Base-by-base conservation (phyloP, 2,888 invertebrate genomes). In the Caenorhabditis doughertyi region DNA sequence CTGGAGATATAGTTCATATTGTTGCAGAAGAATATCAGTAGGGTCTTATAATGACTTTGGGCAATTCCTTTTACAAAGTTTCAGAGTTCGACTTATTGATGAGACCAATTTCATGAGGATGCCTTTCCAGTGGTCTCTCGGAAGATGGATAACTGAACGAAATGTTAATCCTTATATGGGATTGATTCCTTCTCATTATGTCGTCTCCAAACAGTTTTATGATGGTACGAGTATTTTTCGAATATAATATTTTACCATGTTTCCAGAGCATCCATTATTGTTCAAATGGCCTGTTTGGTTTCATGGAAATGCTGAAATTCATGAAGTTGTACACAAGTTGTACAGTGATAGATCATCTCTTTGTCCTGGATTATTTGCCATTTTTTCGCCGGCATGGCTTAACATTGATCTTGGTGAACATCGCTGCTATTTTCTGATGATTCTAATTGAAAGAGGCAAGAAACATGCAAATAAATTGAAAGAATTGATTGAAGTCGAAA, bases 11-110 rank as follows among this genome's bases (percentile, higher is more conserved):
- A 0, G 82, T 86, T 9, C 47, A 55, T 23, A 81, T 81, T 0
- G 79, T 86, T 2, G 87, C 87, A 39, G 87, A 87, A 51, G 86
- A 87, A 70, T 83, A 81, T 67, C 86, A 87, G 85, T 87, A 35
- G 62, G 83, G 39, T 39, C 16, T n/a, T n/a, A n/a, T n/a, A n/a
- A n/a, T 58, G 18, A 27, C 0, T 4, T 23, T 51, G 25, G 35
- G 21, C n/a, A 47, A 3, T 13, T 3, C 3, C 11, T n/a, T 35
- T 16, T 18, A 3, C 16, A 39, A n/a, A 13, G 3, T 55, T 64
- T 42, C 42, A 83, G 80, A 80, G 76, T 80, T 4, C 68, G 82
- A 44, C 55, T 47, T 21, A 32, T 80, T 27, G 67, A 47, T 8
- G 53, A 65, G 2, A 47, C 60, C 32, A 55, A 13, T 1, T 80